phyloP scores from a whole-genome alignment of 2,113 vertebrate genomes.

The Actenoides lindsayi region DNA sequence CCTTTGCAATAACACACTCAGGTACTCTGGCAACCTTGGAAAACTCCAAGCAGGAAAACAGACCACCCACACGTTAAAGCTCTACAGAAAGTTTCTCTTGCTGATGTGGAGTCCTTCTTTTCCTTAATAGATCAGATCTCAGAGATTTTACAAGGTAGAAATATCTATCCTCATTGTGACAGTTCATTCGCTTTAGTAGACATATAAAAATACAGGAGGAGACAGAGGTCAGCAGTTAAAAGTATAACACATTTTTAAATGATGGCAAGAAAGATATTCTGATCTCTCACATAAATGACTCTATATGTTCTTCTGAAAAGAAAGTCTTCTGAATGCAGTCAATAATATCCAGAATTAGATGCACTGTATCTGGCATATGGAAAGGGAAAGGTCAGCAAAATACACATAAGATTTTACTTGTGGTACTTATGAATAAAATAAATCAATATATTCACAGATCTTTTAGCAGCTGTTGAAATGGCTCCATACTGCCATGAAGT shows the following conservation, averaged over 20 bases:
- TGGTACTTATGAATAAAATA: constrained; percentile 33
- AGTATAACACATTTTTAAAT: constrained; percentile 38
- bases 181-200: background rate
- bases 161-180: background rate
- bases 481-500: background rate
- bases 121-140: background rate
- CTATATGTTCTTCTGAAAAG: constrained; percentile 20
- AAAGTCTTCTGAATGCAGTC: constrained; percentile 4
- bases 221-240: background rate
- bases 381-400: background rate
- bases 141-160: background rate
- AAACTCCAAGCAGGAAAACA: constrained; percentile 15
- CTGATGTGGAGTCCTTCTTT: background rate
- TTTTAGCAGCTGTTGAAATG: constrained; percentile 26
- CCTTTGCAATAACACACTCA: constrained; percentile 50
- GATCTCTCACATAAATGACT: background rate
- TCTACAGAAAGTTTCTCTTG: background rate
- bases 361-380: background rate
- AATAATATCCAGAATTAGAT: background rate
- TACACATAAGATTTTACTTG: background rate
- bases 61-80: background rate
- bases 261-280: constrained; percentile 35
- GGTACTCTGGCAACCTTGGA: constrained; percentile 45
- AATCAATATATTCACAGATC: constrained; percentile 40
- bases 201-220: background rate